Evolutionary conservation across 2,113 vertebrate genomes (phyloP).

Genomic region (Amazona vittata): DNA sequence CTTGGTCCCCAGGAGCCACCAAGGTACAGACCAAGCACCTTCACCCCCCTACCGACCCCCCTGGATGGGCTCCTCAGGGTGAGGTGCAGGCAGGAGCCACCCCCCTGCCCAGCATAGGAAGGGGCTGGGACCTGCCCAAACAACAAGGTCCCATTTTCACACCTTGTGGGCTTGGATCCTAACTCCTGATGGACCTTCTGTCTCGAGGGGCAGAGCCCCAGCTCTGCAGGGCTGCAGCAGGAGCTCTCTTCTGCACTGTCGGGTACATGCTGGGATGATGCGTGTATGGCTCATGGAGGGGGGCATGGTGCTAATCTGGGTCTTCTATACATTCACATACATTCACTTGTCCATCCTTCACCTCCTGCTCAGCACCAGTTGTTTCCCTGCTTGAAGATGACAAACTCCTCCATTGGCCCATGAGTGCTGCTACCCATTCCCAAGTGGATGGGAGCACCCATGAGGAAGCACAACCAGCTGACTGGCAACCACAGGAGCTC

Average conservation of each 20-base stretch:
- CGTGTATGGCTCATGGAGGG: accelerated
- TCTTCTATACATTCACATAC: background rate
- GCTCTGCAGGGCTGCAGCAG: background rate
- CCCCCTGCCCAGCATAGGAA: background rate
- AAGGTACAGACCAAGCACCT: background rate
- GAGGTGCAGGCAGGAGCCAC: background rate
- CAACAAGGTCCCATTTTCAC: background rate
- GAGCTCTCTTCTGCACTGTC: background rate
- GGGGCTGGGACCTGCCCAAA: background rate
- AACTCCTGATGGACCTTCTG: background rate
- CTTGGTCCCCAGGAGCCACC: background rate
- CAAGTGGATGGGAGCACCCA: background rate
- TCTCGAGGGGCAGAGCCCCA: background rate
- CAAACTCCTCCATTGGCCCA: background rate
- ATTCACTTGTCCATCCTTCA: background rate
- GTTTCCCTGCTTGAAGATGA: background rate
- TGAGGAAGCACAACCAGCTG: background rate
- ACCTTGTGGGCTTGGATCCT: background rate
- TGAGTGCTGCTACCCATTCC: too few relatives aligned
- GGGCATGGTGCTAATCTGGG: background rate
- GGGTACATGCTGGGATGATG: background rate
- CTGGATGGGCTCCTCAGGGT: accelerated
- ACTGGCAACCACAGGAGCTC: background rate
- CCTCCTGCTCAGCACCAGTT: background rate
- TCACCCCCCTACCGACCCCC: too few relatives aligned